Evolutionary conservation across 2,888 invertebrate genomes (phyloP).

Genomic region (Hypselothyrea guttata): DNA sequence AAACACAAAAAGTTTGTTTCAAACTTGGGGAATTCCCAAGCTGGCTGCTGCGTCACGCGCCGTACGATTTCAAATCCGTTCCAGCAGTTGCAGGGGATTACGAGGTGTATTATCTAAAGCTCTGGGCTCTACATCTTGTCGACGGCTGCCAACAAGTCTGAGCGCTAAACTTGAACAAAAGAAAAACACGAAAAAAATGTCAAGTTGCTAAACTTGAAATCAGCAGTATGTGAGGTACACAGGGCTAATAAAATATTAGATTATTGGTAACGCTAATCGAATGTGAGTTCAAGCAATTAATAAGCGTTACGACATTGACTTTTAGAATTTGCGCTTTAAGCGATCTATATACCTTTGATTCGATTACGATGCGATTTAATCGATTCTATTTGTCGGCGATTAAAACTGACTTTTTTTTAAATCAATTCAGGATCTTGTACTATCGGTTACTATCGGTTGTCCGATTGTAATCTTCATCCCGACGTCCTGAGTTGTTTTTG

Average conservation of each 20-base stretch:
- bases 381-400: too few relatives aligned
- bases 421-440: too few relatives aligned
- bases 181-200: slow-evolving; percentile 32
- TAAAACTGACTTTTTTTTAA: too few relatives aligned
- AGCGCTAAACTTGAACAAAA: slow-evolving; percentile 29
- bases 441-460: too few relatives aligned
- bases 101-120: slow-evolving; percentile 33
- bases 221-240: slow-evolving; percentile 13
- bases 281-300: slow-evolving; percentile 37
- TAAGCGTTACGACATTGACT: slow-evolving; percentile 24
- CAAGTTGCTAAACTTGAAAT: slow-evolving; percentile 56
- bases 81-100: slow-evolving; percentile 19
- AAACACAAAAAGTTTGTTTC: slow-evolving; percentile 56
- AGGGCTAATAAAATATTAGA: slow-evolving; percentile 20
- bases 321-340: slow-evolving; percentile 20
- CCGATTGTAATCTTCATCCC: too few relatives aligned
- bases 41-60: slow-evolving; percentile 60
- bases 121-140: slow-evolving; percentile 30
- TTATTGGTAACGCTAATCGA: slow-evolving; percentile 45
- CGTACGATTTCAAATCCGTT: slow-evolving; percentile 44
- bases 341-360: neutral
- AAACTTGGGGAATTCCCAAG: slow-evolving; percentile 70
- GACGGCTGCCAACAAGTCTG: slow-evolving; percentile 55
- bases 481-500: too few relatives aligned
- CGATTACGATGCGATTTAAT: too few relatives aligned